These are phyloP conservation scores for Frankliniella fusca DNA, from an alignment of 2,888 invertebrate species.

Conservation along the genomic window DNA sequence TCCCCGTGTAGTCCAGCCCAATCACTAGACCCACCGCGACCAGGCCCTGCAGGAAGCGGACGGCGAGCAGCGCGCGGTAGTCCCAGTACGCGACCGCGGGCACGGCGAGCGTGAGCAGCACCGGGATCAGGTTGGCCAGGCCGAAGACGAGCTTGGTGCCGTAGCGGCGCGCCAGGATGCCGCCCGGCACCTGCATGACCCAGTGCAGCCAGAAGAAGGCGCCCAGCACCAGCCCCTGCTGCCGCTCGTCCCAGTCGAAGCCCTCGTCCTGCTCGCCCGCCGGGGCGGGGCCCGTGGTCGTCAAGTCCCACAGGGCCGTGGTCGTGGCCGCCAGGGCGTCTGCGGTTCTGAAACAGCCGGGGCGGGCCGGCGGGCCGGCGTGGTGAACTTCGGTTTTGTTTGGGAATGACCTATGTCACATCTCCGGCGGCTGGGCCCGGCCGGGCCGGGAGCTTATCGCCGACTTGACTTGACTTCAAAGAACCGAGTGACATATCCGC, in stretches of 20 bases:
- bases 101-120: conserved; percentile 60
- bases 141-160: conserved; percentile 71
- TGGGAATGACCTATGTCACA: too few relatives aligned
- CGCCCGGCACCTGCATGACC: conserved; percentile 67
- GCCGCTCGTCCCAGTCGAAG: conserved; percentile 58
- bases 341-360: background rate
- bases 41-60: conserved; percentile 65
- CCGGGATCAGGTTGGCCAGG: conserved; percentile 59
- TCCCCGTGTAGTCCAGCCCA: background rate
- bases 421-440: background rate
- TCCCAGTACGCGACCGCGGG: conserved; percentile 61
- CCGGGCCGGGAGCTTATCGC: background rate
- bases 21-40: conserved; percentile 55
- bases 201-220: conserved; percentile 72
- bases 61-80: conserved; percentile 53
- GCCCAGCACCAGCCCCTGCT: conserved; percentile 61
- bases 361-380: background rate
- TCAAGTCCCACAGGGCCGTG: background rate
- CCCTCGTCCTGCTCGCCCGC: background rate
- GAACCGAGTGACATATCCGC: too few relatives aligned
- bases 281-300: background rate
- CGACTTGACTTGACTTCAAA: background rate
- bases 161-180: conserved; percentile 61
- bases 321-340: background rate
- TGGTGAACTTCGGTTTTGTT: background rate